These are phyloP conservation scores for Aulostomus chinensis DNA, from an alignment of 2,797 vertebrate genomes.

Conservation along the genomic window DNA sequence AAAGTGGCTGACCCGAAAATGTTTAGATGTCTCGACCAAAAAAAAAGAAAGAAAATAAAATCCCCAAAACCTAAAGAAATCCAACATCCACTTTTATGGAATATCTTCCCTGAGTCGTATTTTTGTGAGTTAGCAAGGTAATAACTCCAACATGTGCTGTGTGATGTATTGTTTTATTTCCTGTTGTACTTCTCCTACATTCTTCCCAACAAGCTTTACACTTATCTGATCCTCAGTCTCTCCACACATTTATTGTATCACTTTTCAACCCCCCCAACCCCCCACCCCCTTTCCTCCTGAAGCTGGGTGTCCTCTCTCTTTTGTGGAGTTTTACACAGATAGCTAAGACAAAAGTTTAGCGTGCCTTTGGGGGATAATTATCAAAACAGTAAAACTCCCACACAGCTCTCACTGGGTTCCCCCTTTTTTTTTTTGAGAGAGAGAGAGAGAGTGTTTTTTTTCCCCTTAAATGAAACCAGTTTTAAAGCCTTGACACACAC, in stretches of 20 bases:
- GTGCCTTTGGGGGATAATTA: conserved; percentile 77
- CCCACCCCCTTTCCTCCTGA: conserved; percentile 16
- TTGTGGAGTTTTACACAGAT: conserved; percentile 50
- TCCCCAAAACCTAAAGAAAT: conserved; percentile 33
- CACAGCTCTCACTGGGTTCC: conserved; percentile 61
- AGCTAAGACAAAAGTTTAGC: conserved; percentile 70
- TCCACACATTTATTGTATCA: conserved; percentile 36
- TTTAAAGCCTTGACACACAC: conserved; percentile 66
- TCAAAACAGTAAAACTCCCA: conserved; percentile 70
- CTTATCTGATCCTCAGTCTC: conserved; percentile 49
- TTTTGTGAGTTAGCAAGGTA: conserved; percentile 22
- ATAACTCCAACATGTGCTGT: conserved; percentile 32
- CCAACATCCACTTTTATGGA: conserved; percentile 42
- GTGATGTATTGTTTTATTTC: conserved; percentile 50
- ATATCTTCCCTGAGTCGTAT: no score
- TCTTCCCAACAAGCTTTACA: conserved; percentile 25
- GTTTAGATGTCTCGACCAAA: conserved; percentile 5
- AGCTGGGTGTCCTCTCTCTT: conserved; percentile 52
- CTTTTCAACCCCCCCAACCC: no score
- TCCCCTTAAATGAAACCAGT: conserved; percentile 64
- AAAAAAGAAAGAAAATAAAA: conserved; percentile 44
- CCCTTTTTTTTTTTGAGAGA: no score
- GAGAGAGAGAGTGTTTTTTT: no score
- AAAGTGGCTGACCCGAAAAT: no score
- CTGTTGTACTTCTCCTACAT: conserved; percentile 21